Evolutionary conservation across 2,113 vertebrate genomes (phyloP), one percentile per base, ranked within the genome.

Genomic region (Candoia aspera): DNA sequence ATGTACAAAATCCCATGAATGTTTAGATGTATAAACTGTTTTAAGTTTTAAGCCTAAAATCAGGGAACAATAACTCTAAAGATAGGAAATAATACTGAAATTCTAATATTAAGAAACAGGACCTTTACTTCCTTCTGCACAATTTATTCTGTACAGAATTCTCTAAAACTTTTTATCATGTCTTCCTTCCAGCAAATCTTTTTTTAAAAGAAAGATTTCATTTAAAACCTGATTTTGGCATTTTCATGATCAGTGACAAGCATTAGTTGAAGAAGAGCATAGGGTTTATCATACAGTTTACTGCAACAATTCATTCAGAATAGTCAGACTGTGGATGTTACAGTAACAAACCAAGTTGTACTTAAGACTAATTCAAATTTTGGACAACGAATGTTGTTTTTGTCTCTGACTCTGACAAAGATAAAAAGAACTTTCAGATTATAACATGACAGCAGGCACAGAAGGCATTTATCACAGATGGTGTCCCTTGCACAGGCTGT

Each of bases 341-440:
- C 58, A 60, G 19, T 4, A 87, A 94, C 54, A 91, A 0, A 3
- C 94, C 90, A 89, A 55, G 84, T 2, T 6, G 68, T 62, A 53
- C 8, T 29, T 93, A 49, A 29, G 64, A 53, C 49, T 46, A 87
- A 57, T 91, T 91, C 55, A 93, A 26, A 87, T 64, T 92, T 94
- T 94, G 73, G 93, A 85, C 53, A 86, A 59, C 33, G 90, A 90
- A 84, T 91, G 95, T 64, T 85, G 73, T 84, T 95, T 89, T 90
- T 94, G 83, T 88, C 86, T 26, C 29, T 49, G 91, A 91, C 92
- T 95, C 88, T 90, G 91, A 94, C 92, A 33, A 83, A 29, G 29
- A 92, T 89, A 83, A 90, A 54, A 92, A 93, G 88, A 96, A 92
- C 91, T 95, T 92, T 89, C 49, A 92, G 95, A 94, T 91, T 94